phyloP scores from a whole-genome alignment of 2,888 invertebrate species.

The Glaucopsyche alexis region DNA sequence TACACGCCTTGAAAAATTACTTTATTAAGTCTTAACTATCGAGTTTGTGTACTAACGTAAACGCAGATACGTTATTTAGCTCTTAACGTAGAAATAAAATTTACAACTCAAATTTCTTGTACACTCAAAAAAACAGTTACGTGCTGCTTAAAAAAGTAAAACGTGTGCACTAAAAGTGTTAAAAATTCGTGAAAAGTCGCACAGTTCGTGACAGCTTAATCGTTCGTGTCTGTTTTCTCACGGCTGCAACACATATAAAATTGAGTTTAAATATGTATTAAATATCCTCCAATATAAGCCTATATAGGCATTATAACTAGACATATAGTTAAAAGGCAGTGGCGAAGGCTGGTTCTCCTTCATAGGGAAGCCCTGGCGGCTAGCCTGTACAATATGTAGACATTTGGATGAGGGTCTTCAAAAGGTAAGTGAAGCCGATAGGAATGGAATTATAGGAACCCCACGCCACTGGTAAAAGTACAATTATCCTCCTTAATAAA shows the following conservation, averaged over 20 bases:
- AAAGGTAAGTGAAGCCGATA: too few species aligned
- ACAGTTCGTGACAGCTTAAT: slow-evolving; percentile 20
- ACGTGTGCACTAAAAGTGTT: neutral
- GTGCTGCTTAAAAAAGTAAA: neutral
- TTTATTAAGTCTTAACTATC: slow-evolving; percentile 6
- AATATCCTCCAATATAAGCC: too few species aligned
- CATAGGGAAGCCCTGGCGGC: too few species aligned
- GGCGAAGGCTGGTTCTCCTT: too few species aligned
- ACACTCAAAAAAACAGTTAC: neutral
- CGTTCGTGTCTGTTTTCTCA: neutral
- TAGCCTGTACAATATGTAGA: too few species aligned
- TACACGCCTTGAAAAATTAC: neutral
- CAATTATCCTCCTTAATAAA: too few species aligned
- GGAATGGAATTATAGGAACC: too few species aligned
- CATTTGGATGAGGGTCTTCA: too few species aligned
- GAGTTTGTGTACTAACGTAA: neutral
- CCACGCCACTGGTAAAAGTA: too few species aligned
- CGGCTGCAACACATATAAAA: neutral
- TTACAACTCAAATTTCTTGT: too few species aligned
- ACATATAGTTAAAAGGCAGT: too few species aligned
- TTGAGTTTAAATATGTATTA: neutral
- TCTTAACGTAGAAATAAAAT: neutral
- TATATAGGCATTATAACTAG: too few species aligned
- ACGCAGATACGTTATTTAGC: neutral
- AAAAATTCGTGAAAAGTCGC: slow-evolving; percentile 17